Evolutionary conservation across 2,888 invertebrate genomes (phyloP).

Genomic region (Heterodera filipjevi): DNA sequence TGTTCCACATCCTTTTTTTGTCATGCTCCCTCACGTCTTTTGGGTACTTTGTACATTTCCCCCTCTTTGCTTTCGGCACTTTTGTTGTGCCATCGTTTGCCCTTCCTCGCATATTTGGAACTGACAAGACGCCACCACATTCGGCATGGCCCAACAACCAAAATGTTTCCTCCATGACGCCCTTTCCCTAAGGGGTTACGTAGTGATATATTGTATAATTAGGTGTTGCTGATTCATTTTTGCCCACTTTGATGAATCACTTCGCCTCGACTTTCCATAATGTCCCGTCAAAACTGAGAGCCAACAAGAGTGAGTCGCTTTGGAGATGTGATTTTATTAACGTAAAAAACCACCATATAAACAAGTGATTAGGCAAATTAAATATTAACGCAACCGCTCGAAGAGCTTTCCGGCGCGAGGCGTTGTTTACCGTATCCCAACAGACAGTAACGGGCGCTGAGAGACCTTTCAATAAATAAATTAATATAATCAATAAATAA

Average conservation of each 20-base stretch:
- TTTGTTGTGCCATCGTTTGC: neutral
- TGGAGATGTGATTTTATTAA: conserved; percentile 60
- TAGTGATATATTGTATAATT: neutral
- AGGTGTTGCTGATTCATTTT: neutral
- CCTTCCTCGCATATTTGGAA: neutral
- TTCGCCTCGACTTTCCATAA: conserved; percentile 58
- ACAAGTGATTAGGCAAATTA: too few relatives aligned
- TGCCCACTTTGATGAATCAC: conserved; percentile 57
- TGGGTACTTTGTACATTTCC: neutral
- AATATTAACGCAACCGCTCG: too few relatives aligned
- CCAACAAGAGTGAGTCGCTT: conserved; percentile 51
- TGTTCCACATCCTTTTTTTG: too few relatives aligned
- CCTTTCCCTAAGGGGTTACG: conserved; percentile 35
- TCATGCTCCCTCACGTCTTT: too few relatives aligned
- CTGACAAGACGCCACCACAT: neutral
- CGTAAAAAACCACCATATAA: too few relatives aligned
- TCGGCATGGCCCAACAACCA: conserved; percentile 45
- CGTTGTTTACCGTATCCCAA: conserved; percentile 17
- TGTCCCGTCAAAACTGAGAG: conserved; percentile 55
- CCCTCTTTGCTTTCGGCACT: neutral
- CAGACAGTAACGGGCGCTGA: conserved; percentile 3
- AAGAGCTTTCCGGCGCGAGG: conserved; percentile 3
- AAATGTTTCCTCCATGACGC: conserved; percentile 55
- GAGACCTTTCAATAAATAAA: too few relatives aligned
- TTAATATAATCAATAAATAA: too few relatives aligned